These are phyloP conservation scores for Urocynchramus pylzowi DNA, from an alignment of 2,113 vertebrate genomes.

Conservation along the genomic window DNA sequence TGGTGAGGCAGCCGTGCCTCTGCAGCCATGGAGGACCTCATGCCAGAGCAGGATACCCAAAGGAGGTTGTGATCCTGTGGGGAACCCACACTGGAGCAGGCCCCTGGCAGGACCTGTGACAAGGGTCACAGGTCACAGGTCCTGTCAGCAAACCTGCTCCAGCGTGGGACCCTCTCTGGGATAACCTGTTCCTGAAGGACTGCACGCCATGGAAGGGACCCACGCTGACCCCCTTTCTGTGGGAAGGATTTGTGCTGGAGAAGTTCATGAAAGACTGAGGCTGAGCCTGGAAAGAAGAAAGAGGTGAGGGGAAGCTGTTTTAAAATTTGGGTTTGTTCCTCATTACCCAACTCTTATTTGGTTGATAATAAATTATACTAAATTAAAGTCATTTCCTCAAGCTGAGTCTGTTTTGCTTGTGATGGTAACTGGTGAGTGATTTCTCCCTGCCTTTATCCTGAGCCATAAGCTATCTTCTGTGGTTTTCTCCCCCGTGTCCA, in stretches of 20 bases:
- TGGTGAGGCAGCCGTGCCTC: not conserved
- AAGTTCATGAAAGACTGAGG: not conserved
- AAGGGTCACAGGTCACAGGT: not conserved
- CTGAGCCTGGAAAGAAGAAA: not conserved
- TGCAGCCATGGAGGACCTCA: not conserved
- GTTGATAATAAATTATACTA: not conserved
- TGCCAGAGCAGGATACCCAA: not conserved
- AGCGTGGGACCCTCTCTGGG: accelerated
- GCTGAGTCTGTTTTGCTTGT: not conserved
- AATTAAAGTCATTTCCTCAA: not conserved
- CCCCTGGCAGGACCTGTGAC: not conserved
- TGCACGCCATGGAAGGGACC: not conserved
- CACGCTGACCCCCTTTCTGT: not conserved
- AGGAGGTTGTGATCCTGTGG: not conserved
- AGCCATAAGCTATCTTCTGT: too few species aligned
- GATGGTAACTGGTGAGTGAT: not conserved
- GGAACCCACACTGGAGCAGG: not conserved
- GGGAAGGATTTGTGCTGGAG: not conserved
- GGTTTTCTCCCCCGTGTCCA: accelerated
- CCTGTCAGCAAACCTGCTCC: not conserved
- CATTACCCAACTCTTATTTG: not conserved
- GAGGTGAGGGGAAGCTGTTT: not conserved
- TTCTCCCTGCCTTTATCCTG: not conserved
- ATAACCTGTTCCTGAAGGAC: not conserved
- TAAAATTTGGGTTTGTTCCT: not conserved